Base-by-base conservation (phyloP, 2,888 invertebrate genomes). In the Margaritifera margaritifera region DNA sequence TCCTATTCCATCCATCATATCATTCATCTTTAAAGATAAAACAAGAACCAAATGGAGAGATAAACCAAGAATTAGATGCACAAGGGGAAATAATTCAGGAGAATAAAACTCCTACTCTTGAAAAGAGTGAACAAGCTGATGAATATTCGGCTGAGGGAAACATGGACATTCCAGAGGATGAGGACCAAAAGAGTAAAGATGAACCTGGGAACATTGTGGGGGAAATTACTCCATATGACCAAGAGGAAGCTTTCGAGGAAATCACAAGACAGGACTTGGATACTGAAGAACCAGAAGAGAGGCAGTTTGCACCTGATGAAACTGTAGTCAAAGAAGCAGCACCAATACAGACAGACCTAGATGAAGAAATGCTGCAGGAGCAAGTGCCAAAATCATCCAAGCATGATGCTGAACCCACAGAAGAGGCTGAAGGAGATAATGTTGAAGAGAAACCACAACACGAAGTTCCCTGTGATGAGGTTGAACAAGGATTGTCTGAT, bases 401-500 rank as follows among this genome's bases (percentile, higher is more conserved):
- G 57, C 57, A 59, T 19, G 60, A 59, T 64, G 50, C 25, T 25
- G 62, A 27, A 22, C 42, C 55, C 19, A 57, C 56, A 11, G 42
- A 55, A 52, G 60, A 64, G 54, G 24, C 22, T 52, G 42, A 53
- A 50, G 27, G 11, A 42, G 42, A 42, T 42, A 15, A 2, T 42
- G 15, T 3, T 42, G 42, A 42, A 42, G 42, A 42, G 42, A 42
- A 4, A 15, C 42, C 42, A 42, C 42, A 42, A 42, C n/a, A n/a
- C n/a, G 42, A 42, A 42, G 42, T 22, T 58, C 31, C 51, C 22
- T 25, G 18, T 22, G 58, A 31, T 24, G 55, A 62, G 6, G 31
- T 22, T 63, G 53, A 53, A 42, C 25, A 27, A 55, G 57, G 54
- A 24, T 56, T 51, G n/a, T 24, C 55, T 51, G 42, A 63, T 1